A percentile compares a stretch with the other conserved stretches of the same genome.
Evolutionary conservation across 2,113 vertebrate genomes (phyloP).

Genomic region (Tragelaphus imberbis): DNA sequence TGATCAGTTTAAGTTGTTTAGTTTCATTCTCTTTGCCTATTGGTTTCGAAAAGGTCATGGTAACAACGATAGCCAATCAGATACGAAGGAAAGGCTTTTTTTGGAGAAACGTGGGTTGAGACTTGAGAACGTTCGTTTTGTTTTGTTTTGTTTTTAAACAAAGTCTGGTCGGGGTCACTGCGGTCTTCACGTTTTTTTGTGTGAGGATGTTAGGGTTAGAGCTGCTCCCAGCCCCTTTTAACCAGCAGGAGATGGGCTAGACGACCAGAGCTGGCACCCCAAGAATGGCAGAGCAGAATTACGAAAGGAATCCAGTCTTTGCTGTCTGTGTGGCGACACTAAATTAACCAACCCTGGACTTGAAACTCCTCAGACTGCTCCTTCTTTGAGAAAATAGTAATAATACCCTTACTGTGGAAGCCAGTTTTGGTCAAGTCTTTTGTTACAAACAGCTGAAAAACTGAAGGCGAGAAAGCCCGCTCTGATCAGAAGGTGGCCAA

Average conservation of each 20-base stretch:
- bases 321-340: not conserved
- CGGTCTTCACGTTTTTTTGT: not conserved
- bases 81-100: not conserved
- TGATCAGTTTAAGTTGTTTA: not conserved
- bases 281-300: not conserved
- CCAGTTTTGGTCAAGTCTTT: not conserved
- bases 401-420: not conserved
- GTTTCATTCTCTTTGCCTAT: not conserved
- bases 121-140: not conserved
- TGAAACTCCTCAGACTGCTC: not conserved
- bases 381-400: not conserved
- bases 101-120: not conserved
- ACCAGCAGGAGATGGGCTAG: not conserved
- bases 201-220: not conserved
- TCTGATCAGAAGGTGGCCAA: not conserved
- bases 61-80: not conserved
- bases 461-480: not conserved
- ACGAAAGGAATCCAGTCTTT: not conserved
- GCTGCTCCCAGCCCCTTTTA: not conserved
- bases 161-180: rapidly evolving
- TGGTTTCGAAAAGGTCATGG: not conserved
- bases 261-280: not conserved
- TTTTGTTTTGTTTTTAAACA: not conserved
- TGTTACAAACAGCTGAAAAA: not conserved
- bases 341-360: not conserved